Conservation (phyloP, 2,888 invertebrate species). For the Diarsia dahlii region DNA sequence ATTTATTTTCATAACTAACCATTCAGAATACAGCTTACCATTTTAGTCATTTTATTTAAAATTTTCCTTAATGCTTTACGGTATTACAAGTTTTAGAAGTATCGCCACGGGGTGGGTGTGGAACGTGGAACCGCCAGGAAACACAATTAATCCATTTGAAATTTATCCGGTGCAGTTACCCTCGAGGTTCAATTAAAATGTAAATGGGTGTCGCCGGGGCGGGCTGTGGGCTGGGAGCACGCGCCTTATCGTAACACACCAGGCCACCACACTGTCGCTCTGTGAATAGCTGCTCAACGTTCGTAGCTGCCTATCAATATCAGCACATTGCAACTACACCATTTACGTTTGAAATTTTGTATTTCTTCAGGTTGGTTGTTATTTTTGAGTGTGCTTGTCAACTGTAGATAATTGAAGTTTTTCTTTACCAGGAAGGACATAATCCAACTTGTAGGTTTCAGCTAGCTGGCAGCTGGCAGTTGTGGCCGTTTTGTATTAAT, state of each 20-base stretch:
- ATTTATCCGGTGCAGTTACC: conserved; percentile 82
- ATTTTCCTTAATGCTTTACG: conserved; percentile 26
- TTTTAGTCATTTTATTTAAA: conserved; percentile 7
- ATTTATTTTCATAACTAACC: background rate
- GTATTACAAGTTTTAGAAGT: conserved; percentile 52
- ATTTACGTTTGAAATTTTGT: conserved; percentile 7
- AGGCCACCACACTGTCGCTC: conserved; percentile 54
- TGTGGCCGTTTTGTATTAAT: background rate
- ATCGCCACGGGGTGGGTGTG: conserved; percentile 56
- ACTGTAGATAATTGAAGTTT: background rate
- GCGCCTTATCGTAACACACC: conserved; percentile 61
- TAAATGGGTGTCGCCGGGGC: conserved; percentile 75
- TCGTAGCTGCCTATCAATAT: conserved; percentile 24
- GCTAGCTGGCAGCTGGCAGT: background rate
- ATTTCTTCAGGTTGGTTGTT: background rate
- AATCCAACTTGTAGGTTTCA: background rate
- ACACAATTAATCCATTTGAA: conserved; percentile 82
- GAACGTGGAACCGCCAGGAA: conserved; percentile 68
- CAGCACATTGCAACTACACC: conserved; percentile 15
- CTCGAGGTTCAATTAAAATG: conserved; percentile 85
- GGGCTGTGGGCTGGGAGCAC: conserved; percentile 47
- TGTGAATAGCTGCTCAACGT: conserved; percentile 21
- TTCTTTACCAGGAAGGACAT: background rate
- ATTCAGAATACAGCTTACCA: background rate
- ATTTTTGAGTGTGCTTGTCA: background rate